A percentile compares a stretch with the other conserved stretches of the same genome.
phyloP scores from a whole-genome alignment of 2,797 vertebrate species.

The Steatocranus sp. region DNA sequence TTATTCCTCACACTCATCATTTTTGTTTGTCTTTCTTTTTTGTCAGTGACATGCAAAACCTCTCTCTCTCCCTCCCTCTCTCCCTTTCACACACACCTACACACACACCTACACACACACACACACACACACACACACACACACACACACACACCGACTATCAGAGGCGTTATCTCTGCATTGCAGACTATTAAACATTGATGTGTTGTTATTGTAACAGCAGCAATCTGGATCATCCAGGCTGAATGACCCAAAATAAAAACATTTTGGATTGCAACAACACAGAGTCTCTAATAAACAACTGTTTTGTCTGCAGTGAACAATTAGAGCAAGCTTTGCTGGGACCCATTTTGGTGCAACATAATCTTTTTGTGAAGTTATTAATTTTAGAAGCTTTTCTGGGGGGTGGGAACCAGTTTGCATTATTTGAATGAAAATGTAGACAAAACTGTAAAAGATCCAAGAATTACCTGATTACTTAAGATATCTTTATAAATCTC shows the following conservation, averaged over 20 bases:
- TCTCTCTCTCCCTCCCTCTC: not conserved
- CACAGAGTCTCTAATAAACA: slow-evolving; percentile 55
- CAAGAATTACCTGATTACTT: not conserved
- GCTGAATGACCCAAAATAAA: slow-evolving; percentile 67
- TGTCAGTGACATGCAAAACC: slow-evolving; percentile 6
- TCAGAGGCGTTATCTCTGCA: slow-evolving; percentile 60
- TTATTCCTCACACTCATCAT: not conserved
- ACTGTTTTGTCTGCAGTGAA: slow-evolving; percentile 52
- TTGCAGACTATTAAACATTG: slow-evolving; percentile 74
- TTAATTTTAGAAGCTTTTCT: slow-evolving; percentile 19
- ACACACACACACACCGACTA: slow-evolving; percentile 23
- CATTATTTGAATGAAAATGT: not conserved
- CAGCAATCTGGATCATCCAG: slow-evolving; percentile 67
- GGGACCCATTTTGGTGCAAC: slow-evolving; percentile 21
- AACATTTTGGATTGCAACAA: slow-evolving; percentile 49
- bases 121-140: not conserved
- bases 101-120: not conserved
- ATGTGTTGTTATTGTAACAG: slow-evolving; percentile 69
- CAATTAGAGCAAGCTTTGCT: slow-evolving; percentile 45
- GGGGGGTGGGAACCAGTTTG: not conserved
- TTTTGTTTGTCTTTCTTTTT: not conserved
- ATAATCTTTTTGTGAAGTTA: slow-evolving; percentile 35
- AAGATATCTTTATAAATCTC: not conserved
- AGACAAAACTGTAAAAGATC: not conserved
- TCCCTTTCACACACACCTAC: not conserved